Base-by-base conservation (phyloP, 2,113 vertebrate genomes). In the Albula goreensis region DNA sequence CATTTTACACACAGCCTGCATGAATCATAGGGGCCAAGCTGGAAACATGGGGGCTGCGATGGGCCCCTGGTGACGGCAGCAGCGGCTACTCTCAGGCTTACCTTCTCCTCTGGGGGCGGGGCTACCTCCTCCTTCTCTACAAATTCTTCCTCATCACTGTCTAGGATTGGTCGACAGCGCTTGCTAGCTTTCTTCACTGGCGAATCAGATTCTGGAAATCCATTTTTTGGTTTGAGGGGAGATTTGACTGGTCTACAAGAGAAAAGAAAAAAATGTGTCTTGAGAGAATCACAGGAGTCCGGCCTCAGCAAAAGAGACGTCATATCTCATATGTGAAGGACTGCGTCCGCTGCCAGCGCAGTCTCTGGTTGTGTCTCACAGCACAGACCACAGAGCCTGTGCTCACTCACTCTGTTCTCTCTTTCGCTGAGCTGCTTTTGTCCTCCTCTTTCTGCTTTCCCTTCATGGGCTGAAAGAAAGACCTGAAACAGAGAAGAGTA, bases 381-480 rank as follows among this genome's bases (percentile, higher is more conserved):
- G 60, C 60, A 66, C 56, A 60, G 56, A 15, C 56, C 60, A 66
- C 60, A 66, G 60, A 4, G 19, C 17, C 60, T 15, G 3, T 1
- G 11, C 56, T 60, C 10, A 85, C 48, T 88, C 85, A 94, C 93
- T 91, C 92, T 83, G 90, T 81, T 86, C 89, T 83, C 10, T 22
- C 80, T 50, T 91, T 90, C 80, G 87, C 50, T 0, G 92, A 79
- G 77, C 86, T 90, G 11, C 90, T 93, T 19, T 89, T 88, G 79
- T 92, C 93, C 80, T 92, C 91, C 22, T 91, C 93, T 82, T 93
- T 93, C 13, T 78, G 91, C 84, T 96, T 96, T 84, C 79, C 87
- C 85, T 93, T 91, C 86, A 92, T 93, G 74, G 97, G 96, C 87
- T 96, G 94, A 85, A 98, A 98, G 92, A 98, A 97, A 2, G 97